Evolutionary conservation across 2,113 vertebrate genomes (phyloP), one percentile per base, ranked within the genome.

Genomic region (Poeciliopsis turrubarensis): DNA sequence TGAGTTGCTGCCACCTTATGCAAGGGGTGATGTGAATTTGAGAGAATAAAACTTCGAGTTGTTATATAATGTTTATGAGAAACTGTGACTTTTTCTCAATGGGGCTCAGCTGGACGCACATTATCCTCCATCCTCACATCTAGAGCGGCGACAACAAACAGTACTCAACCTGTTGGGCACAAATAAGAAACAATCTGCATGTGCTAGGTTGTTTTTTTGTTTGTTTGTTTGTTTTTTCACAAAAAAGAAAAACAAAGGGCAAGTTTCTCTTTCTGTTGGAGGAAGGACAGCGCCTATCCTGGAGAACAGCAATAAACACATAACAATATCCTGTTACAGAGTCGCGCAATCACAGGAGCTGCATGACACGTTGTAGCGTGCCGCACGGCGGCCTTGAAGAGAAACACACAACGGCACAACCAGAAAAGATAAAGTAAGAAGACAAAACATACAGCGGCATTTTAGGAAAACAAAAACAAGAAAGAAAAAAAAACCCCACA

Each of bases 271-370:
- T 76, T 86, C 44, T 68, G 67, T 4, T 72, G 15, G 26, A 70
- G 57, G 57, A 9, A 67, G 19, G 30, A 22, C 54, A 32, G 27
- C 3, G 13, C 14, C 39, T 61, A 67, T 70, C 41, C 26, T 32
- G 41, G 72, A 34, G 67, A 37, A 60, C 62, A 69, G 72, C 30
- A 80, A 60, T 47, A 75, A 61, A 77, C 44, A 67, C 25, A 25
- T n/a, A 75, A 68, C 14, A 51, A 60, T 60, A 37, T 44, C 75
- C 68, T 54, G 4, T 44, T 41, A 62, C 30, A 67, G 47, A 57
- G 0, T 37, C 0, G 5, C 71, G 64, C 30, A 73, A 47, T 31
- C 39, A 76, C 54, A 64, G 60, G 30, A 2, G 72, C 37, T 39
- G 15, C 44, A 80, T 37, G 0, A 65, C 0, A 78, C 27, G 30